These are phyloP conservation scores for Plagiodera versicolora DNA, from an alignment of 2,888 invertebrate genomes.

Conservation along the genomic window DNA sequence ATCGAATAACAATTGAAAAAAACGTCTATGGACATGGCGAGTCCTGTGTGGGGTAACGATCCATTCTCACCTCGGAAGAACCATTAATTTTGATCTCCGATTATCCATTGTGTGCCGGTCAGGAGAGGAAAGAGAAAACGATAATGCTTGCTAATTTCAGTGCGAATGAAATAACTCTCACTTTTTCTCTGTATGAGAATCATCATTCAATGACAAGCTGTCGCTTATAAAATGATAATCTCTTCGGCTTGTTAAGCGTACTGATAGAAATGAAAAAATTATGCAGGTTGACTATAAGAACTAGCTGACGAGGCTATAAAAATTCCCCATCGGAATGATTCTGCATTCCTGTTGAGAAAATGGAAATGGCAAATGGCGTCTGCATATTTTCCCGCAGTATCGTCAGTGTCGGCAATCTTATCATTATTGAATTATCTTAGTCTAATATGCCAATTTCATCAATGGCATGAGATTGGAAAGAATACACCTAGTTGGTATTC, in stretches of 20 bases:
- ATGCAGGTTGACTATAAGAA: not conserved
- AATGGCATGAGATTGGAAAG: too few species aligned
- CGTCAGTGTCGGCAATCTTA: too few species aligned
- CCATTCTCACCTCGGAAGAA: conserved; percentile 7
- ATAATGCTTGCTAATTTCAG: too few species aligned
- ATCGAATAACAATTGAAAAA: conserved; percentile 10
- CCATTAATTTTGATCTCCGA: conserved; percentile 1
- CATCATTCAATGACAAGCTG: not conserved
- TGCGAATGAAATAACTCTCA: not conserved
- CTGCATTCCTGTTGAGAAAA: conserved; percentile 9
- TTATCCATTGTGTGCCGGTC: not conserved
- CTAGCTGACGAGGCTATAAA: conserved; percentile 4
- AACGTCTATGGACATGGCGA: conserved; percentile 6
- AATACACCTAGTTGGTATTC: too few species aligned
- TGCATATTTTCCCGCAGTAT: conserved; percentile 3
- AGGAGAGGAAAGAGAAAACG: not conserved
- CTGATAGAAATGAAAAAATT: not conserved
- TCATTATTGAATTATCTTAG: too few species aligned
- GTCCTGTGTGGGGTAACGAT: conserved; percentile 8
- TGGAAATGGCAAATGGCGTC: not conserved
- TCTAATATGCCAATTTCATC: too few species aligned
- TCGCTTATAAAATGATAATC: not conserved
- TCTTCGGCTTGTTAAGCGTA: not conserved
- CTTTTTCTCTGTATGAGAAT: not conserved
- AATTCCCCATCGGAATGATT: conserved; percentile 6